phyloP scores from a whole-genome alignment of 1,140 invertebrate genomes.

The Calosoma granatense region DNA sequence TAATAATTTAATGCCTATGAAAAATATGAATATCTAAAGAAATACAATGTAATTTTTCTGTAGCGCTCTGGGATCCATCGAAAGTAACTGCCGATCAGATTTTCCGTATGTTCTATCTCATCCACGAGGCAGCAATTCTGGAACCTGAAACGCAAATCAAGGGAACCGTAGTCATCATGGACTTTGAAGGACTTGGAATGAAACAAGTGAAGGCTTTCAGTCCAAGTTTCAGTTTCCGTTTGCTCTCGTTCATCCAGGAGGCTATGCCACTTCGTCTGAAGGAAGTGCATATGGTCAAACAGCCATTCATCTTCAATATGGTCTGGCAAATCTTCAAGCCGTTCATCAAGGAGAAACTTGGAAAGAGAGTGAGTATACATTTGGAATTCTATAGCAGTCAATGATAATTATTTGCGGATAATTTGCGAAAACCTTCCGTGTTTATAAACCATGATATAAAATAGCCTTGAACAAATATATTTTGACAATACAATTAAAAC shows the following conservation, averaged over 20 bases:
- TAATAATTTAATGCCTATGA: too few relatives aligned
- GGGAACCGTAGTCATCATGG: conserved; percentile 69
- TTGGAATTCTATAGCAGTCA: too few relatives aligned
- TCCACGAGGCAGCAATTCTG: conserved; percentile 60
- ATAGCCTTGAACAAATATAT: background rate
- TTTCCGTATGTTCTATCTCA: conserved; percentile 66
- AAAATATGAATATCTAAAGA: too few relatives aligned
- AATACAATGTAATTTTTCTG: conserved; percentile 14
- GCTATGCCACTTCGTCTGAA: conserved; percentile 81
- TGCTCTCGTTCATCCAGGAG: conserved; percentile 73
- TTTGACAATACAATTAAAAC: background rate
- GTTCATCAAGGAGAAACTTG: conserved; percentile 75
- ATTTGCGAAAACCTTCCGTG: background rate
- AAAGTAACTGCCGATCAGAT: conserved; percentile 59
- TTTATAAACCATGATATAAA: background rate
- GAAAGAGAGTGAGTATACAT: conserved; percentile 53
- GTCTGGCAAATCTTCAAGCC: conserved; percentile 83
- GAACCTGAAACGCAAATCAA: conserved; percentile 63
- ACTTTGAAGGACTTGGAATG: conserved; percentile 64
- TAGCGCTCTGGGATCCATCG: conserved; percentile 61
- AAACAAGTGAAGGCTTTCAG: conserved; percentile 55
- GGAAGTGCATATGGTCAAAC: conserved; percentile 83
- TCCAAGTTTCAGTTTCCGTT: conserved; percentile 59
- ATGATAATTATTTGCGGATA: background rate
- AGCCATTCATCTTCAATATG: conserved; percentile 80